Conservation (phyloP, 2,888 invertebrate species). For the Didymodactylos carnosus region DNA sequence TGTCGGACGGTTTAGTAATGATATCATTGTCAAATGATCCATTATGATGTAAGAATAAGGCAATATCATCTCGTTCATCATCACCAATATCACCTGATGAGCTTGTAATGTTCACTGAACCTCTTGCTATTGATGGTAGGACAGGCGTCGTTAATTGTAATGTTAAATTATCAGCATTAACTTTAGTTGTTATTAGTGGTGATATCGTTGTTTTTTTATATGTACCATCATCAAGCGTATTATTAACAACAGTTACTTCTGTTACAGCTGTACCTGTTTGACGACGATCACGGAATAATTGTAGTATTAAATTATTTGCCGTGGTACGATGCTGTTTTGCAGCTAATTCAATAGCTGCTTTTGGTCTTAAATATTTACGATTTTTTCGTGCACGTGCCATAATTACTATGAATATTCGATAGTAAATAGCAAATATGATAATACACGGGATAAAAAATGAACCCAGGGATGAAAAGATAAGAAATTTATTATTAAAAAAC, state of each 20-base stretch:
- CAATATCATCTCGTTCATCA: not conserved
- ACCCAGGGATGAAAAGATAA: slow-evolving; percentile 85
- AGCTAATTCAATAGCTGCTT: not conserved
- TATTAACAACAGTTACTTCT: no score
- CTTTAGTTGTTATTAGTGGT: not conserved
- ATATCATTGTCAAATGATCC: no score
- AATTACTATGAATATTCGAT: slow-evolving; percentile 78
- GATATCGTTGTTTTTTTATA: not conserved
- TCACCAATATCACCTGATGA: not conserved
- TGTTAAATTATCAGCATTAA: not conserved
- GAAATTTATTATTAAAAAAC: slow-evolving; percentile 92
- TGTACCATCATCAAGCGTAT: no score
- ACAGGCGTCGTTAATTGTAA: not conserved
- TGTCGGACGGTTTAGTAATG: no score
- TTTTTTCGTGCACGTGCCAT: slow-evolving; percentile 24
- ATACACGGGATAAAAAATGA: slow-evolving; percentile 88
- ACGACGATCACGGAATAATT: not conserved
- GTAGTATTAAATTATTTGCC: not conserved
- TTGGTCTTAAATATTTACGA: not conserved
- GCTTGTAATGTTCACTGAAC: not conserved
- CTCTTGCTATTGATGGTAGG: not conserved
- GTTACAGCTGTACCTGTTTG: not conserved
- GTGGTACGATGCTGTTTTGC: not conserved
- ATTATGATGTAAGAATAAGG: not conserved
- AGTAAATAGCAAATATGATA: slow-evolving; percentile 92